These are phyloP conservation scores for Drosophila dunni DNA, from an alignment of 1,140 invertebrate species.

Conservation along the genomic window DNA sequence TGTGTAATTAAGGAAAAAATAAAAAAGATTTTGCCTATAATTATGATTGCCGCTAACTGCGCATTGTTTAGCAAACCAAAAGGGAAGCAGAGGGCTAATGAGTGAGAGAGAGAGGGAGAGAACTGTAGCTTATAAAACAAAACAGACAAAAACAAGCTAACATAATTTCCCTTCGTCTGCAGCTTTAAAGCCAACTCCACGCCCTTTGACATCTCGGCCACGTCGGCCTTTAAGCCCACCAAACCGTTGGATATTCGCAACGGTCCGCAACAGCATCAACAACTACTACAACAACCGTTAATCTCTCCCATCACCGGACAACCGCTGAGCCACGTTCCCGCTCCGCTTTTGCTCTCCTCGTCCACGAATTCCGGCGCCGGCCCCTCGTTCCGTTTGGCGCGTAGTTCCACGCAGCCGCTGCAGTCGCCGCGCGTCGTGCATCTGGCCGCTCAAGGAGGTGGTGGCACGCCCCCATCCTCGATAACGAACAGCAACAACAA, in stretches of 20 bases:
- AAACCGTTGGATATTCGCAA: conserved; percentile 72
- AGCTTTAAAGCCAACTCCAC: conserved; percentile 81
- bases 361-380: conserved; percentile 56
- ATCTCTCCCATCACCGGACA: conserved; percentile 72
- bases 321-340: conserved; percentile 66
- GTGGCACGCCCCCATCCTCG: conserved; percentile 12
- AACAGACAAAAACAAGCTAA: conserved; percentile 9
- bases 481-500: conserved; percentile 37
- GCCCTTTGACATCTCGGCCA: conserved; percentile 73
- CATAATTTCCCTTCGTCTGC: conserved; percentile 24
- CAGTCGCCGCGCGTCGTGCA: conserved; percentile 68
- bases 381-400: conserved; percentile 59
- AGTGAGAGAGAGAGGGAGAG: background rate
- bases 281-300: conserved; percentile 42
- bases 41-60: conserved; percentile 46
- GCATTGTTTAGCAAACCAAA: conserved; percentile 40
- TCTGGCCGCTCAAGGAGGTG: conserved; percentile 43
- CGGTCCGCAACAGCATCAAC: conserved; percentile 32
- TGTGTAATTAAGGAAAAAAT: conserved; percentile 59
- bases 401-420: conserved; percentile 71
- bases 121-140: background rate
- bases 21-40: conserved; percentile 37
- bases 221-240: conserved; percentile 78
- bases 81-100: conserved; percentile 16
- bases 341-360: conserved; percentile 65